Evolutionary conservation across 2,888 invertebrate genomes (phyloP), one percentile per base, ranked within the genome.

Genomic region (Eueremaeus valkanovi): DNA sequence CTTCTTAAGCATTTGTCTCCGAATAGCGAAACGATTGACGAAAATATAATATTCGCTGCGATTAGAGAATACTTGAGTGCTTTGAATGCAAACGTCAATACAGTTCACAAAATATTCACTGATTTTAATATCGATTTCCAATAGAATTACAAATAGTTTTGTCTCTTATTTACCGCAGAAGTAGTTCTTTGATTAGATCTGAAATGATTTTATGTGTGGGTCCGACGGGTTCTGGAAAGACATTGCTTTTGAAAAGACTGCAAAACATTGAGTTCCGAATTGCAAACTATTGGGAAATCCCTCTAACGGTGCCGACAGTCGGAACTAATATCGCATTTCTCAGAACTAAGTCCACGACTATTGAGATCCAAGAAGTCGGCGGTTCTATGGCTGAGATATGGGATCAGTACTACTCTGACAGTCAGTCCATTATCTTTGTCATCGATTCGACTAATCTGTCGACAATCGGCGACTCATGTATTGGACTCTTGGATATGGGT

Each of bases 51-150:
- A 8, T 78, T 86, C 31, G 79, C 78, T 8, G 83, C 83, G 49
- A 83, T 87, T 82, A 81, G 82, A 74, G 77, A 79, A 24, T 85
- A 88, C 83, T 86, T 87, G 78, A 84, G 84, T 72, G 84, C 85
- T 79, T 85, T 91, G 82, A 86, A 87, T 79, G 81, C 83, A 72
- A 87, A 88, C 80, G 85, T 90, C 76, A 83, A 85, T 79, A 85
- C 85, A 79, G 85, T 91, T 78, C 86, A 88, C 79, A 83, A 84
- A 42, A 88, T 90, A 82, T 88, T 89, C 83, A 81, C 84, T 58
- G 24, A 58, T 9, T 58, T 58, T 5, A 58, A 58, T 24, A 58
- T 58, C 29, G 27, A 58, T 45, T 45, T 18, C n/a, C n/a, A n/a
- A n/a, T n/a, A n/a, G n/a, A n/a, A n/a, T n/a, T n/a, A n/a, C n/a